Percentiles rank a stretch among this genome's conserved stretches.
phyloP scores from a whole-genome alignment of 2,113 vertebrate species.

The Ptyas mucosa region DNA sequence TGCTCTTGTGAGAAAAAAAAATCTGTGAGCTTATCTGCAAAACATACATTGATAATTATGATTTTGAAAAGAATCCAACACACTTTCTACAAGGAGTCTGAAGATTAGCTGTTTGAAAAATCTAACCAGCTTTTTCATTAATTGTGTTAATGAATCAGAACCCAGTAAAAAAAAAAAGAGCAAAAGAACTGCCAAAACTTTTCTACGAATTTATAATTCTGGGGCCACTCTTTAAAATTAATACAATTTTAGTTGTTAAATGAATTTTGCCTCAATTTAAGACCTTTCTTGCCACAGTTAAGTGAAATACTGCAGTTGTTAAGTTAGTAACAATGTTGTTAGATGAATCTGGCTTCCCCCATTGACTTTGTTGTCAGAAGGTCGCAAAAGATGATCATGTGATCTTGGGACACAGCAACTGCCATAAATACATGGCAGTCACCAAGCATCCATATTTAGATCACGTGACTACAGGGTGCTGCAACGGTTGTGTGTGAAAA shows the following conservation, averaged over 20 bases:
- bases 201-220: not conserved
- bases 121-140: not conserved
- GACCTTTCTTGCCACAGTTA: not conserved
- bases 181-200: not conserved
- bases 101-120: conserved; percentile 10
- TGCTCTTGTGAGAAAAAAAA: not conserved
- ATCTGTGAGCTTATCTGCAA: not conserved
- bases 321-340: not conserved
- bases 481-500: too few species aligned
- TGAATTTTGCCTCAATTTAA: not conserved
- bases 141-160: not conserved
- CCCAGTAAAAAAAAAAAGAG: not conserved
- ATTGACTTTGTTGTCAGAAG: not conserved
- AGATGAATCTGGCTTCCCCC: not conserved
- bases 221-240: not conserved
- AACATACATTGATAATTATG: not conserved
- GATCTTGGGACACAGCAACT: not conserved
- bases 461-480: too few species aligned
- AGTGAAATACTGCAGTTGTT: not conserved
- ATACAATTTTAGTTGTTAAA: not conserved
- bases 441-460: not conserved
- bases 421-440: not conserved
- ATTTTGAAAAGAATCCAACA: conserved; percentile 26
- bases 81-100: not conserved
- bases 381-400: not conserved